phyloP scores from a whole-genome alignment of 2,888 invertebrate species.

The Escarpia spicata region DNA sequence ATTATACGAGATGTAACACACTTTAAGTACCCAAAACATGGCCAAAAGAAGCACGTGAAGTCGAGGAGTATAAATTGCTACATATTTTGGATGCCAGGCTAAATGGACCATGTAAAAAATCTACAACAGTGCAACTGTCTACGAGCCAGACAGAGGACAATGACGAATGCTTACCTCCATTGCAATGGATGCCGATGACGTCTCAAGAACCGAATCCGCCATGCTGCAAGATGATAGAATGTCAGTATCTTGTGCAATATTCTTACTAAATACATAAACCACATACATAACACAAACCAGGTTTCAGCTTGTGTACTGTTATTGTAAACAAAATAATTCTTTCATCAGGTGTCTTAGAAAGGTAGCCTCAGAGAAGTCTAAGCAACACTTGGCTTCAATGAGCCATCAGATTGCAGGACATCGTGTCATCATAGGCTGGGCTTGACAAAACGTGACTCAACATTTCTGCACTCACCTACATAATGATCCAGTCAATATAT shows the following conservation, averaged over 20 bases:
- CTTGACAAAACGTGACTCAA: background rate
- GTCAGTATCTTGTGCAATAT: background rate
- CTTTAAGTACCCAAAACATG: no score
- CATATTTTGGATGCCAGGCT: no score
- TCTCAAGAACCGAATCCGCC: background rate
- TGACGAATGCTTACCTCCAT: background rate
- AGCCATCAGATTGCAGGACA: constrained; percentile 13
- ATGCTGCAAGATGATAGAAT: background rate
- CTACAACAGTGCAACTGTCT: no score
- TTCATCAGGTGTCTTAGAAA: background rate
- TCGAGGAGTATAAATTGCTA: no score
- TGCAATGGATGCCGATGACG: background rate
- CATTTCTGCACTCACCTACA: background rate
- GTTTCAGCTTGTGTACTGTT: background rate
- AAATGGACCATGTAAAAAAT: no score
- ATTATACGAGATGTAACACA: no score
- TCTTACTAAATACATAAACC: background rate
- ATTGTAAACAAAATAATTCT: background rate
- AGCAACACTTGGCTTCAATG: background rate
- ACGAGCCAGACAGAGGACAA: background rate
- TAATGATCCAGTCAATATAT: background rate
- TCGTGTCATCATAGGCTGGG: background rate
- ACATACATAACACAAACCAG: background rate
- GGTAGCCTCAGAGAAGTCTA: background rate
- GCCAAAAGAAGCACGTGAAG: no score